These are phyloP conservation scores for Cebidichthys violaceus DNA, from an alignment of 2,113 vertebrate species.

Conservation along the genomic window DNA sequence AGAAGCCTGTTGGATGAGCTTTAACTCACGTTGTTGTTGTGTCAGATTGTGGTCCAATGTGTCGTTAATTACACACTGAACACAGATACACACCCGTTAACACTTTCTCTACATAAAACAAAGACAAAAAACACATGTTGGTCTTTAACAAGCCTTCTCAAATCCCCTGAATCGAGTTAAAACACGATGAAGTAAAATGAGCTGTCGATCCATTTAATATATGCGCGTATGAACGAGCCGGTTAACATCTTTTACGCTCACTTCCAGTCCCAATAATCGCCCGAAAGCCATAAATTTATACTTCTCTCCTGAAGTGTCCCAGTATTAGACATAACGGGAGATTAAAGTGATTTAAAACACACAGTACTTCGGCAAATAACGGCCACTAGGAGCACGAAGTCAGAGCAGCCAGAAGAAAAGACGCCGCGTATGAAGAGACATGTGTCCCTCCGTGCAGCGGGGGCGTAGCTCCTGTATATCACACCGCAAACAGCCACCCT, in stretches of 20 bases:
- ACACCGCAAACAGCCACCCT: neutral
- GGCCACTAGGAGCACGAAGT: conserved; percentile 1
- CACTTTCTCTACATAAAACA: neutral
- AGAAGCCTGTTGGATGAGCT: neutral
- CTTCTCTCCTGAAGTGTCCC: conserved; percentile 15
- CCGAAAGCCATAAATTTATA: conserved; percentile 29
- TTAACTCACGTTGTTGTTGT: neutral
- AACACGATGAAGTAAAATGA: neutral
- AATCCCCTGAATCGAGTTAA: neutral
- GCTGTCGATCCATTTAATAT: conserved; percentile 13
- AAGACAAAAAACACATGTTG: neutral
- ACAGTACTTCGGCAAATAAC: conserved; percentile 31
- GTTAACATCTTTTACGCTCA: conserved; percentile 7
- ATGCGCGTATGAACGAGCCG: conserved; percentile 1
- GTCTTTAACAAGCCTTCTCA: neutral
- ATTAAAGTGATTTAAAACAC: conserved; percentile 49
- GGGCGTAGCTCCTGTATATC: neutral
- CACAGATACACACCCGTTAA: neutral
- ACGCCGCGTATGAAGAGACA: neutral
- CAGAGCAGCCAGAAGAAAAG: neutral
- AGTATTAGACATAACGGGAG: conserved; percentile 33
- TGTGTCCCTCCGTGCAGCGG: neutral
- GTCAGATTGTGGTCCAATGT: neutral
- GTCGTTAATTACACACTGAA: neutral
- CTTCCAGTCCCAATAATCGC: neutral